Percentiles rank a stretch among this genome's conserved stretches.
Evolutionary conservation across 2,113 vertebrate genomes (phyloP).

Genomic region (Dasypus novemcinctus): DNA sequence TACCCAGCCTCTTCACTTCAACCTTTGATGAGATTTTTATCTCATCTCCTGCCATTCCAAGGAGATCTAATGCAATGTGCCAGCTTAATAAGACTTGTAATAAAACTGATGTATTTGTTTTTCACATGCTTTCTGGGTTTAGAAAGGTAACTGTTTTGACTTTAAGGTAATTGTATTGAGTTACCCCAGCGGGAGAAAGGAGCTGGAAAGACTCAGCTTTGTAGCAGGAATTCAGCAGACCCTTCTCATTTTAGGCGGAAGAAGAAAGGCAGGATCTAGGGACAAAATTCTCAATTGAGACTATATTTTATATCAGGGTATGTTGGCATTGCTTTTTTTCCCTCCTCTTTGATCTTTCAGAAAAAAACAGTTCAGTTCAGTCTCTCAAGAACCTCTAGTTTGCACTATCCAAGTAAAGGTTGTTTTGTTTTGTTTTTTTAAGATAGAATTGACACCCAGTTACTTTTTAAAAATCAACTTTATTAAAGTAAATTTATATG

Average conservation of each 20-base stretch:
- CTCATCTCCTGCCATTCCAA: slow-evolving; percentile 36
- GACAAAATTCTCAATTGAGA: slow-evolving; percentile 27
- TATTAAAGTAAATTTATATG: slow-evolving; percentile 17
- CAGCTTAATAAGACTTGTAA: slow-evolving; percentile 32
- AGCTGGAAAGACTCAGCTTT: slow-evolving; percentile 27
- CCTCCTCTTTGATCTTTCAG: background rate
- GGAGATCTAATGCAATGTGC: background rate
- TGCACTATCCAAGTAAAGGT: slow-evolving; percentile 18
- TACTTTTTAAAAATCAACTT: slow-evolving; percentile 43
- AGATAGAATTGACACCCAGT: slow-evolving; percentile 11
- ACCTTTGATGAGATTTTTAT: slow-evolving; percentile 49
- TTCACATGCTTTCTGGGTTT: slow-evolving; percentile 38
- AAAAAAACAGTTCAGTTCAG: slow-evolving; percentile 45
- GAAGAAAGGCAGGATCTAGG: slow-evolving; percentile 12
- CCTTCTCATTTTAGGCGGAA: slow-evolving; percentile 8
- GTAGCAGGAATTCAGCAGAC: slow-evolving; percentile 28
- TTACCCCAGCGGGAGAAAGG: background rate
- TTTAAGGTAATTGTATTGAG: slow-evolving; percentile 49
- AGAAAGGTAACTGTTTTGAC: slow-evolving; percentile 48
- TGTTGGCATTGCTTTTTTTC: background rate
- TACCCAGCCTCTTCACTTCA: slow-evolving; percentile 36
- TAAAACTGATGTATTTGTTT: slow-evolving; percentile 55
- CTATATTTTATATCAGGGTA: background rate
- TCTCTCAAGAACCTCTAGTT: background rate
- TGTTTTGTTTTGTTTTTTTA: too few relatives aligned